A percentile compares a stretch with the other conserved stretches of the same genome.
Evolutionary conservation across 2,113 vertebrate genomes (phyloP).

Genomic region (Jaculus jaculus): DNA sequence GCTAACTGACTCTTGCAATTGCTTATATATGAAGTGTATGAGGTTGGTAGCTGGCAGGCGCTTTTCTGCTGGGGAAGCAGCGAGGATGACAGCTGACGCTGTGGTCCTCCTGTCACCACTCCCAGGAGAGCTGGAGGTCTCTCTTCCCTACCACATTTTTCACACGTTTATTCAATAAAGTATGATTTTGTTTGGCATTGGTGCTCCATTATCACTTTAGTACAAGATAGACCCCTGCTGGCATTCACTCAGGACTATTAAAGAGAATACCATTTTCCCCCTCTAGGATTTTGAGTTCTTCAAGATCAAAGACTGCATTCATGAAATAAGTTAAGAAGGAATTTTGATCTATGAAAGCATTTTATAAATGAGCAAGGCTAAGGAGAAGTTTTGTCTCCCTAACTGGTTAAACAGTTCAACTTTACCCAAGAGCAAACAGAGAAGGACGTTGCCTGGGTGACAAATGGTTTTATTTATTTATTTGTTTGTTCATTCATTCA

Average conservation of each 20-base stretch:
- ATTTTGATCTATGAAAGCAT: background rate
- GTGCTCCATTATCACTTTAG: accelerated
- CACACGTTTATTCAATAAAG: background rate
- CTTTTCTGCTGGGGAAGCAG: accelerated
- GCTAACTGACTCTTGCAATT: background rate
- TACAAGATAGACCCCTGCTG: accelerated
- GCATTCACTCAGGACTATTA: background rate
- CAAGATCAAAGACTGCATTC: background rate
- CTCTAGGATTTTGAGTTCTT: background rate
- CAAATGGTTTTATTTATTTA: accelerated
- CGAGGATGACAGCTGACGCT: accelerated
- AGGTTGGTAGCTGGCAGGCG: accelerated
- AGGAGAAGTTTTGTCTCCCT: background rate
- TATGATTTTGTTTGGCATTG: accelerated
- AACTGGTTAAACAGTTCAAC: background rate
- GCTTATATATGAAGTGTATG: accelerated
- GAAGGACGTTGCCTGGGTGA: accelerated
- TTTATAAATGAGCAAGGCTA: accelerated
- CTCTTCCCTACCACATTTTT: accelerated
- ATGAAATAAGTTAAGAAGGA: background rate
- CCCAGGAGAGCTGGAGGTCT: accelerated
- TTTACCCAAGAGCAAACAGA: accelerated
- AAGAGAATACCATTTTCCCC: background rate
- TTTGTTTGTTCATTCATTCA: no score
- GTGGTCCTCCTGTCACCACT: accelerated